phyloP scores from a whole-genome alignment of 2,888 invertebrate genomes.

The Rhyacophila evoluta region DNA sequence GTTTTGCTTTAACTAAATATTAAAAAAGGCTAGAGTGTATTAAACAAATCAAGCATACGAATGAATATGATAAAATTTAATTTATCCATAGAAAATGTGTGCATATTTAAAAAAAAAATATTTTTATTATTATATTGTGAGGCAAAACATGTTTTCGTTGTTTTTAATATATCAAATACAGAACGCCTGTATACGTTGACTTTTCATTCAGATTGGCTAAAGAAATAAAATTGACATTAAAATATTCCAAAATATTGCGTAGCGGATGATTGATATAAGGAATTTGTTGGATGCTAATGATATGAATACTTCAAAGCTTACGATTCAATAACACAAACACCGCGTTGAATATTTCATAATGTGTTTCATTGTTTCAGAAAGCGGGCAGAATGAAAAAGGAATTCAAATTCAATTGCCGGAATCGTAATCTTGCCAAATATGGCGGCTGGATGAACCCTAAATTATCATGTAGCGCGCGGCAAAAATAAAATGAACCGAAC shows the following conservation, averaged over 20 bases:
- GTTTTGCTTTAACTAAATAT: no score
- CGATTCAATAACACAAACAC: background rate
- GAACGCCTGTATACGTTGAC: background rate
- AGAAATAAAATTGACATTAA: background rate
- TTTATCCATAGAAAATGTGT: no score
- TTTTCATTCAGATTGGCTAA: background rate
- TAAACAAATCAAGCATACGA: no score
- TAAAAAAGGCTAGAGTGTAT: no score
- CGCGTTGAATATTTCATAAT: conserved; percentile 14
- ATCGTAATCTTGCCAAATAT: conserved; percentile 50
- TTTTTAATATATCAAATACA: no score
- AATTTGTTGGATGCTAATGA: background rate
- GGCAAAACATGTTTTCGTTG: no score
- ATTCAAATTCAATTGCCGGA: conserved; percentile 50
- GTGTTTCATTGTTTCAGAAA: conserved; percentile 10
- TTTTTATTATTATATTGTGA: no score
- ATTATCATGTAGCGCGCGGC: conserved; percentile 49
- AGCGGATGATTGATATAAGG: background rate
- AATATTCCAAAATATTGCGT: background rate
- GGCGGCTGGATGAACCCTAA: conserved; percentile 44
- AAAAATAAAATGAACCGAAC: conserved; percentile 45
- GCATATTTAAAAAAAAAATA: no score
- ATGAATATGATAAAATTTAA: no score
- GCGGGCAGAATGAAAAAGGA: conserved; percentile 23
- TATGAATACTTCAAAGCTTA: background rate